phyloP scores from a whole-genome alignment of 2,888 invertebrate genomes.

The Margaritifera margaritifera region DNA sequence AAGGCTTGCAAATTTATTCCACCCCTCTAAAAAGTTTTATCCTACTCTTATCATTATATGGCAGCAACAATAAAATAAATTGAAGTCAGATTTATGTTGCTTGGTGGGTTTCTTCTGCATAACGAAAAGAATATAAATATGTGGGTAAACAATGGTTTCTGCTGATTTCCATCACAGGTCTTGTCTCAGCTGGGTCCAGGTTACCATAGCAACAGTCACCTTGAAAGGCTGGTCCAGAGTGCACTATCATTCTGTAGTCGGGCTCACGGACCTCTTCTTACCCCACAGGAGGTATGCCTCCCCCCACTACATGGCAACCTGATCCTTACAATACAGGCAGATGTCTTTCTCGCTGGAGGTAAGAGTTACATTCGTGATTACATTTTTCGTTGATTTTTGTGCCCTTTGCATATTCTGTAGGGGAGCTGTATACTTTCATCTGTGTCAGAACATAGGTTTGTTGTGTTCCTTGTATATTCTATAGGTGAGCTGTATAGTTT shows the following conservation, averaged over 20 bases:
- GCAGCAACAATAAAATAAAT: not conserved
- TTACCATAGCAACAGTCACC: constrained; percentile 24
- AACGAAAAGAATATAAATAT: too few relatives aligned
- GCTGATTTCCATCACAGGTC: constrained; percentile 41
- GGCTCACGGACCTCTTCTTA: constrained; percentile 28
- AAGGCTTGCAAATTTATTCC: too few relatives aligned
- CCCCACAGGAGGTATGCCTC: constrained; percentile 42
- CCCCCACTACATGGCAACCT: constrained; percentile 44
- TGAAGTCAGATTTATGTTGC: not conserved
- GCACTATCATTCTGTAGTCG: constrained; percentile 34
- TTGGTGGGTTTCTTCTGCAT: not conserved
- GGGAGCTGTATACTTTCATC: too few relatives aligned
- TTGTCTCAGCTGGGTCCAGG: constrained; percentile 43
- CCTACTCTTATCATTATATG: not conserved
- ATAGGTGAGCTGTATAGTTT: too few relatives aligned
- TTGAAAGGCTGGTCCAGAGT: constrained; percentile 37
- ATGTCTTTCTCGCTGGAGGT: constrained; percentile 25
- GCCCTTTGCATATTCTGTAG: too few relatives aligned
- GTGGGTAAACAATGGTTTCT: too few relatives aligned
- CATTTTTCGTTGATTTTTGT: too few relatives aligned
- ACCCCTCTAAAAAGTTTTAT: not conserved
- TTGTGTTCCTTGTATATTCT: too few relatives aligned
- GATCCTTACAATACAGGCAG: constrained; percentile 36
- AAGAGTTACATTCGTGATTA: not conserved
- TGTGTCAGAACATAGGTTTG: too few relatives aligned